A percentile compares a stretch with the other conserved stretches of the same genome.
phyloP scores from a whole-genome alignment of 2,888 invertebrate species.

The Rhagophthalmus giganteus region DNA sequence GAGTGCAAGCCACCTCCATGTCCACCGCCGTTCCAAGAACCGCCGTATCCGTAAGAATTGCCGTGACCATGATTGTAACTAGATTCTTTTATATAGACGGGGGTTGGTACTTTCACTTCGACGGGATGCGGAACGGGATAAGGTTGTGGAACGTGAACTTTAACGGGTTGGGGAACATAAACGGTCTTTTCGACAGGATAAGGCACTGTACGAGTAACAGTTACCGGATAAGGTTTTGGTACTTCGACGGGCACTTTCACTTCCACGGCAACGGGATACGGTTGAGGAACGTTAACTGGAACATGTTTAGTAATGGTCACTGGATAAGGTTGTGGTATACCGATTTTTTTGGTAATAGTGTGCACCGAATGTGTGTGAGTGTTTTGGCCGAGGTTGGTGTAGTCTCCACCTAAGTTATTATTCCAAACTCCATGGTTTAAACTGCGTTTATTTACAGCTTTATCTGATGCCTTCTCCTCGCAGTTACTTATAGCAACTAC shows the following conservation, averaged over 20 bases:
- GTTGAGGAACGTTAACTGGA: constrained; percentile 43
- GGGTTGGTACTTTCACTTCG: constrained; percentile 11
- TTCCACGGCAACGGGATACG: constrained; percentile 37
- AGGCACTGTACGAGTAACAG: constrained; percentile 28
- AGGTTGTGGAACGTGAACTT: constrained; percentile 32
- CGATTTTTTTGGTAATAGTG: constrained; percentile 37
- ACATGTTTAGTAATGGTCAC: constrained; percentile 44
- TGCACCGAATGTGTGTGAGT: constrained; percentile 29
- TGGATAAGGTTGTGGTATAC: constrained; percentile 48
- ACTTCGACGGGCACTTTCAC: constrained; percentile 33
- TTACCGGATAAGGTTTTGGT: constrained; percentile 32
- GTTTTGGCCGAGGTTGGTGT: not conserved
- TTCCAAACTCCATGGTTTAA: constrained; percentile 3
- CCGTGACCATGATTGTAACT: not conserved
- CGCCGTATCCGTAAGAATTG: not conserved
- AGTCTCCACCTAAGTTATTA: not conserved
- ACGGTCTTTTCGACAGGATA: constrained; percentile 28
- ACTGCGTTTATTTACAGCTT: constrained; percentile 11
- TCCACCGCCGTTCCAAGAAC: not conserved
- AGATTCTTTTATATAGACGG: constrained; percentile 15
- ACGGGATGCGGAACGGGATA: constrained; percentile 29
- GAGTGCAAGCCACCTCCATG: not conserved
- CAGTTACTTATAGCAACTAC: constrained; percentile 9
- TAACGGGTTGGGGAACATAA: constrained; percentile 25
- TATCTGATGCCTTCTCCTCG: constrained; percentile 4